Base-by-base conservation (phyloP, 2,113 vertebrate species). In the Caranx ignobilis region DNA sequence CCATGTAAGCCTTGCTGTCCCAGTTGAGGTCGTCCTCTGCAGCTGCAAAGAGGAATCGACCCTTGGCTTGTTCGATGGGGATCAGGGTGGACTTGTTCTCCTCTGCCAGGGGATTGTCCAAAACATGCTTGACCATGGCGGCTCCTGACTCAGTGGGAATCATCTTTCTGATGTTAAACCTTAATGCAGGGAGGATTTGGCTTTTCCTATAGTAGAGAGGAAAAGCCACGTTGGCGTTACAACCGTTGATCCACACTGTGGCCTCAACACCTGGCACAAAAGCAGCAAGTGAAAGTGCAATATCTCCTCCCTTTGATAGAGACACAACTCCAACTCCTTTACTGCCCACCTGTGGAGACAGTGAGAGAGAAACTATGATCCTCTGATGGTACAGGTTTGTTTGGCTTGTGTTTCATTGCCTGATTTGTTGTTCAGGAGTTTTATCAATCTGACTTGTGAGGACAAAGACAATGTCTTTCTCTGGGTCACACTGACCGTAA, bases 11-110 rank as follows among this genome's bases (percentile, higher is more conserved):
- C 5, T 86, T 86, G 75, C 94, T 95, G 78, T 94, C 91, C 94
- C 91, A 95, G 89, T 92, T 94, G 18, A 5, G 88, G 85, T 96
- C 96, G 39, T 96, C 94, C 71, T 90, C 87, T 0, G 94, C 90
- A 0, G 55, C 91, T n/a, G 93, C 55, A 35, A 96, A 92, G 3
- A 96, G 94, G 80, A 96, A 93, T 13, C 77, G 90, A 11, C 91
- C 90, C 0, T 1, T 60, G 8, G 95, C 94, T n/a, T 10, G 88
- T 85, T 96, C 94, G 13, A 94, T 18, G 0, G 95, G 95, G 76
- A 96, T 75, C 68, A 93, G 86, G 19, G 77, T 87, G 13, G 5
- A 32, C 69, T 83, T 85, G 74, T 93, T 94, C 1, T 88, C 84
- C 45, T 93, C 89, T 6, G 93, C 89, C 1, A n/a, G 59, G 1